These are phyloP conservation scores for Pyrocephalus nanus DNA, from an alignment of 2,797 vertebrate genomes.

Conservation along the genomic window DNA sequence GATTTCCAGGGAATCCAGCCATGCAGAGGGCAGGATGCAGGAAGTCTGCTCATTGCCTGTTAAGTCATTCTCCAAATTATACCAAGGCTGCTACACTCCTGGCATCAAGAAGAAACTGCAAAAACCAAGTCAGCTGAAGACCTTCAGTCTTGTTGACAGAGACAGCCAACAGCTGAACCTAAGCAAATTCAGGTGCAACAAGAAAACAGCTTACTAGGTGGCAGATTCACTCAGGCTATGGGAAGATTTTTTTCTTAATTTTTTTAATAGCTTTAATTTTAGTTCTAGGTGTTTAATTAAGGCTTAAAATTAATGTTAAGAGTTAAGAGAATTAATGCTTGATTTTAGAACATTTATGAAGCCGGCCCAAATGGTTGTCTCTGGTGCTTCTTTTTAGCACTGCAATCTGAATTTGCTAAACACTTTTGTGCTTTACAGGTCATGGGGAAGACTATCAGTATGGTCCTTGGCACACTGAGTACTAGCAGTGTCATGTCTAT, in stretches of 20 bases:
- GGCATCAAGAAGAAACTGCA: not conserved
- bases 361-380: not conserved
- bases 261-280: not conserved
- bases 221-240: not conserved
- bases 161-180: not conserved
- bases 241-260: not conserved
- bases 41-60: not conserved
- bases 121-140: not conserved
- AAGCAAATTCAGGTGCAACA: not conserved
- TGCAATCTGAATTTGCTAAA: not conserved
- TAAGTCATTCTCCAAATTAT: rapidly evolving
- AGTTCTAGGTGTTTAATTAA: not conserved
- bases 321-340: not conserved
- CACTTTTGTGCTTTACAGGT: not conserved
- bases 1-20: not conserved
- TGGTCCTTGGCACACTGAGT: not conserved
- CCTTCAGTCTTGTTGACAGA: not conserved
- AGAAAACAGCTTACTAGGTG: not conserved
- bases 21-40: rapidly evolving
- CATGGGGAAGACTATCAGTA: not conserved
- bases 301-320: not conserved
- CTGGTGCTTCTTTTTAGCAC: not conserved
- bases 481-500: not conserved
- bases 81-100: not conserved
- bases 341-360: not conserved